A percentile compares a stretch with the other conserved stretches of the same genome.
These are phyloP conservation scores for Gallinago stenura DNA, from an alignment of 2,797 vertebrate species.

Conservation along the genomic window DNA sequence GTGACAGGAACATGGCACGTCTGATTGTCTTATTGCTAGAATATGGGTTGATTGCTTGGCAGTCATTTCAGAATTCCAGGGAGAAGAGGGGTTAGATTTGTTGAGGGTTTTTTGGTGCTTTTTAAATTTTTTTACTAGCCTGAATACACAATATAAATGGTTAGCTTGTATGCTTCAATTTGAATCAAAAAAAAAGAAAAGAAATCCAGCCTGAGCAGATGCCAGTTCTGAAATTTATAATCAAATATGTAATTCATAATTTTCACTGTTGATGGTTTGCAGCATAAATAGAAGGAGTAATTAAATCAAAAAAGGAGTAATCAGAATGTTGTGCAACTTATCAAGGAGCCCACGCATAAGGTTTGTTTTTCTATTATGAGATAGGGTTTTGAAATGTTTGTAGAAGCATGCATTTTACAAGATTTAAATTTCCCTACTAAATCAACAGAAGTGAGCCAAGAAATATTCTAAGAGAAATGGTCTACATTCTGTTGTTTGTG, in stretches of 20 bases:
- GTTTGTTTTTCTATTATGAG: background rate
- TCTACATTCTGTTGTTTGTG: background rate
- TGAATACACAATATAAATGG: background rate
- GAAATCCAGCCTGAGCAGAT: background rate
- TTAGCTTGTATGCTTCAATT: background rate
- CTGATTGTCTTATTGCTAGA: background rate
- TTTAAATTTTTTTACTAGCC: background rate
- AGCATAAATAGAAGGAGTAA: background rate
- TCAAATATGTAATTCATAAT: background rate
- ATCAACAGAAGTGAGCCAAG: background rate
- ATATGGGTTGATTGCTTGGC: background rate
- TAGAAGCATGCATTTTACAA: background rate
- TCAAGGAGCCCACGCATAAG: background rate
- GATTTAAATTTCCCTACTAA: background rate
- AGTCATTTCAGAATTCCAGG: background rate
- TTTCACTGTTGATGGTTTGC: slow-evolving; percentile 10
- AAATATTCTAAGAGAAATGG: background rate
- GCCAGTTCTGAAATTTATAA: background rate
- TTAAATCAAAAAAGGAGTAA: slow-evolving; percentile 11
- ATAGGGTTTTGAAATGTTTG: background rate
- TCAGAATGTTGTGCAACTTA: background rate
- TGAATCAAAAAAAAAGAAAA: background rate
- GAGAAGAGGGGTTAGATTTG: background rate
- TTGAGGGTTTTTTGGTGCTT: background rate
- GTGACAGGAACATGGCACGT: background rate